These are phyloP conservation scores for Euglossa dilemma DNA, from an alignment of 1,140 invertebrate species.

Conservation along the genomic window DNA sequence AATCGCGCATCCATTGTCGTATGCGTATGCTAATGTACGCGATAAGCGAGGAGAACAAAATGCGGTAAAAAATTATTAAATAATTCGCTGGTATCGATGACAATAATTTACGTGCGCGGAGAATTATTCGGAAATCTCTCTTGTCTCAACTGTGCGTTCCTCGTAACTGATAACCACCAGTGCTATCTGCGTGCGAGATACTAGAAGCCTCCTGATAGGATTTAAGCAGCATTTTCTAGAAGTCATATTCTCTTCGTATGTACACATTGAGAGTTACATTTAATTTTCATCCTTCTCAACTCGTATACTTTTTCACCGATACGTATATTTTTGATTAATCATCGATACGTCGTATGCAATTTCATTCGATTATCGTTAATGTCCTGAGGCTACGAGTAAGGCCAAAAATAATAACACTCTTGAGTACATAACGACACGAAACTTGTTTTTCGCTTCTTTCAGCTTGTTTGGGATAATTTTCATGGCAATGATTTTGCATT, in stretches of 20 bases:
- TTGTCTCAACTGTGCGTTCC: neutral
- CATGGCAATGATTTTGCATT: slow-evolving; percentile 58
- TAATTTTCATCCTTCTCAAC: neutral
- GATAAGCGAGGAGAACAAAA: neutral
- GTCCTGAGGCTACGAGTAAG: neutral
- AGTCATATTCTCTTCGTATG: neutral
- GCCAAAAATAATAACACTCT: neutral
- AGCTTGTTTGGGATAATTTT: slow-evolving; percentile 56
- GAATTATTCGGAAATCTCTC: neutral
- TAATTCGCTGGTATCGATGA: neutral
- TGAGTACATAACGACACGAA: slow-evolving; percentile 33
- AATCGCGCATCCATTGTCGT: neutral
- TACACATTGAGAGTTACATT: neutral
- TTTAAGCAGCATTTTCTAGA: neutral
- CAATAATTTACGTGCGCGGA: neutral
- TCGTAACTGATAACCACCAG: slow-evolving; percentile 5
- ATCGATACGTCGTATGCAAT: neutral
- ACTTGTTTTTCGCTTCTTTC: slow-evolving; percentile 54
- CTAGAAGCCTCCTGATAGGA: neutral
- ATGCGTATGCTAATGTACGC: neutral
- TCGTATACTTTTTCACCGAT: neutral
- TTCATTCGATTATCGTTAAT: neutral
- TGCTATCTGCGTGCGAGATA: slow-evolving; percentile 18
- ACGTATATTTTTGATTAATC: neutral
- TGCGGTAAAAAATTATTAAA: neutral